phyloP scores from a whole-genome alignment of 2,888 invertebrate species.

The Oscheius sp. region DNA sequence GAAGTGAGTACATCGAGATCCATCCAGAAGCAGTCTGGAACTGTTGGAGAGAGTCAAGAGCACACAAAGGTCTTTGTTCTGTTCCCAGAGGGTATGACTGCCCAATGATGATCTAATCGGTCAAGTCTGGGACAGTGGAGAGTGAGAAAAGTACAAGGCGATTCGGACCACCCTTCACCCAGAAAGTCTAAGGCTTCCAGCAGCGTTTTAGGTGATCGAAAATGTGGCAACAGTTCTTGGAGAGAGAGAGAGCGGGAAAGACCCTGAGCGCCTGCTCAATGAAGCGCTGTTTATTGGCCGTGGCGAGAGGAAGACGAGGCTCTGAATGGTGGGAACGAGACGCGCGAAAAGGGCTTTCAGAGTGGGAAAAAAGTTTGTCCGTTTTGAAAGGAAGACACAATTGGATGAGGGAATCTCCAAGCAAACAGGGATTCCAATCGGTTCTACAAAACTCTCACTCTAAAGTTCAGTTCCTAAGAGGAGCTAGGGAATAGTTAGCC shows the following conservation, averaged over 20 bases:
- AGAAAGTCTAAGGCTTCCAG: conserved; percentile 2
- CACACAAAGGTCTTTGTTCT: too few species aligned
- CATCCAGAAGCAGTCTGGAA: neutral
- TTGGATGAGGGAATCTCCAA: too few species aligned
- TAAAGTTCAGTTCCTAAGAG: too few species aligned
- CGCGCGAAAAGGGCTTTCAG: conserved; percentile 2
- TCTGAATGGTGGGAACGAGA: conserved; percentile 21
- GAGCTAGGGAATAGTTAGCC: too few species aligned
- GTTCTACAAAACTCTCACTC: too few species aligned
- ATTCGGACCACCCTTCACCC: conserved; percentile 9
- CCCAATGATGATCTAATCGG: too few species aligned
- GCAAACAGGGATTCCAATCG: too few species aligned
- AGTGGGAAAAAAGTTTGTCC: neutral
- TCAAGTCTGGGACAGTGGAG: too few species aligned
- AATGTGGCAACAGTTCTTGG: conserved; percentile 9
- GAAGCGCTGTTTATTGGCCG: conserved; percentile 37
- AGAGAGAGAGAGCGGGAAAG: neutral
- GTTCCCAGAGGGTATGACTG: too few species aligned
- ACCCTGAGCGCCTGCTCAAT: conserved; percentile 19
- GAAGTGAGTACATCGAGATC: conserved; percentile 20
- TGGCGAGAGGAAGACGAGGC: conserved; percentile 7
- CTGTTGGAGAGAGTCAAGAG: too few species aligned
- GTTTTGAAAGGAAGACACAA: neutral
- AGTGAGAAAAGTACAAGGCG: neutral
- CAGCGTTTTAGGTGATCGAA: neutral